Evolutionary conservation across 2,888 invertebrate genomes (phyloP), one percentile per base, ranked within the genome.

Genomic region (Digitonthophagus gazella): DNA sequence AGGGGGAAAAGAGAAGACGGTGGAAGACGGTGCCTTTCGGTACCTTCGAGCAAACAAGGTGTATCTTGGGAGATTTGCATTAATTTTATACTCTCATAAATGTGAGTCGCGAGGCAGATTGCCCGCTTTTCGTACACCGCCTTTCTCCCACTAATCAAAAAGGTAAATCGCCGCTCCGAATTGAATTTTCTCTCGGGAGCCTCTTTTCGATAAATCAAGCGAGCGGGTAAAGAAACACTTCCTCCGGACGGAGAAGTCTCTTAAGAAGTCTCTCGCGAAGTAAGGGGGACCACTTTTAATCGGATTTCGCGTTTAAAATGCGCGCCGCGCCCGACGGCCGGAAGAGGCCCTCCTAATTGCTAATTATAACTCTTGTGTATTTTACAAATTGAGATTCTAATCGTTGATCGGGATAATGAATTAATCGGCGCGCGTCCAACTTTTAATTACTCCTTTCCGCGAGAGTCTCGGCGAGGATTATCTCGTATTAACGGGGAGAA

Each of bases 321-420:
- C 28, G 55, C 61, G 15, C 6, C 66, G 58, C 15, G 66, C 6
- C 28, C 66, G 28, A 76, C 75, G 78, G 77, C 76, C 80, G 75
- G 70, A 77, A 75, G 77, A 80, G 79, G 80, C 80, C 80, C 61
- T 61, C 80, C 81, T 82, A 83, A 82, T 83, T 82, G 81, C 82
- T 82, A 82, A 83, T 83, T 83, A 83, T 81, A 81, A 81, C 78
- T 81, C 81, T 61, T 83, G 82, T 82, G 82, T 82, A 82, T 82
- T 82, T 82, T 82, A 82, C 81, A 82, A 82, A 83, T 82, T 83
- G 82, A 80, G 82, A 82, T 83, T 82, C 82, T 82, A 82, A 82
- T 83, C 82, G 79, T 78, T 80, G 80, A 81, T 82, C 81, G 81
- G 80, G 82, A 81, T 83, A 83, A 83, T 82, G 83, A 82, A 83